Evolutionary conservation across 2,113 vertebrate species (phyloP), one percentile per base, ranked within the genome.

Genomic region (Carassius carassius): DNA sequence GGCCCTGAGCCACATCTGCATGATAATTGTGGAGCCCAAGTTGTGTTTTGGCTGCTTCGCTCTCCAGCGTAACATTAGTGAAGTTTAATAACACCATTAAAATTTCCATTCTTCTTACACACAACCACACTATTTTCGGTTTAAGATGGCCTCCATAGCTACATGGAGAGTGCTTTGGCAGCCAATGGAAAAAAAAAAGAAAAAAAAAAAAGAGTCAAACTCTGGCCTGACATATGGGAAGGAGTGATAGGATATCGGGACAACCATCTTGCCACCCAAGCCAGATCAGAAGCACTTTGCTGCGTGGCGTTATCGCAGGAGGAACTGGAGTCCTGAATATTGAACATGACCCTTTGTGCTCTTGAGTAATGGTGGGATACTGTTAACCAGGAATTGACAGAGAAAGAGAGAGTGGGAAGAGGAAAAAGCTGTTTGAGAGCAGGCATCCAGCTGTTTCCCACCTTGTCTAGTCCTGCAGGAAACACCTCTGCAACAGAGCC

Each of bases 381-480:
- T 44, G 41, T 44, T 8, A 9, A 41, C 41, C 41, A 41, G 41
- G 41, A 41, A 41, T 1, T 41, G 19, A 23, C 60, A 56, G 32
- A 60, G 35, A 1, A 6, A 23, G 81, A 83, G 63, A 47, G 70
- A 60, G 69, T 73, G 25, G 32, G 47, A 10, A 67, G n/a, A 81
- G 86, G 82, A 85, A 88, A 83, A 88, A 29, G 74, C 83, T 78
- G 65, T 74, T 85, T 29, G 44, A 54, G 41, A 21, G 13, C 73
- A 67, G 47, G 63, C 13, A 49, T 88, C 84, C 84, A 88, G 81
- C 87, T 88, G 87, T 88, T 86, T 81, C 83, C 86, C 74, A 47
- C 17, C n/a, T 73, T 41, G 23, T 87, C 51, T 73, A 56, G 41
- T 35, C 37, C 56, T 75, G 81, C 84, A 89, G 85, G 85, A 85